A percentile compares a stretch with the other conserved stretches of the same genome.
Evolutionary conservation across 2,797 vertebrate species (phyloP).

Genomic region (Megalops cyprinoides): DNA sequence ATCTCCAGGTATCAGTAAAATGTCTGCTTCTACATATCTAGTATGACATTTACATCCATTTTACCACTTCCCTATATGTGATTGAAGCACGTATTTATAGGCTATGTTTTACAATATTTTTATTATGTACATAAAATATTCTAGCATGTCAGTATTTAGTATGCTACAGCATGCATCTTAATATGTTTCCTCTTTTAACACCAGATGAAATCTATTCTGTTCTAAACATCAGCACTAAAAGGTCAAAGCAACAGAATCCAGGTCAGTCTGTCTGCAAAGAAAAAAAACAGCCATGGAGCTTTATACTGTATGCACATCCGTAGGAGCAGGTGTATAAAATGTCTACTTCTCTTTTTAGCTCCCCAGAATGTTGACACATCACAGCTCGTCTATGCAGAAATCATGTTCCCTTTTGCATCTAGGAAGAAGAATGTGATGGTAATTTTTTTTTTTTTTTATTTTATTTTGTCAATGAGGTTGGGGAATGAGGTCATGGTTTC

Average conservation of each 20-base stretch:
- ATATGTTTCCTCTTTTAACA: background rate
- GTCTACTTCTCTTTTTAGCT: background rate
- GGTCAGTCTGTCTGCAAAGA: background rate
- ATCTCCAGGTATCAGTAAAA: background rate
- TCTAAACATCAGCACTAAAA: background rate
- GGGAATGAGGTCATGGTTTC: background rate
- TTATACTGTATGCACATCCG: background rate
- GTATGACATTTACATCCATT: too few relatives aligned
- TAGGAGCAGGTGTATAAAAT: background rate
- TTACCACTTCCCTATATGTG: too few relatives aligned
- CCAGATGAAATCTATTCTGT: background rate
- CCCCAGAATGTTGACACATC: background rate
- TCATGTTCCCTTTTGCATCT: background rate
- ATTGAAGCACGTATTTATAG: too few relatives aligned
- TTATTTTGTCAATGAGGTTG: background rate
- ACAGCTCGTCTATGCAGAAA: constrained; percentile 1
- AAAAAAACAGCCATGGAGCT: background rate
- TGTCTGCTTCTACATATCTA: too few relatives aligned
- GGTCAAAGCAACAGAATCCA: background rate
- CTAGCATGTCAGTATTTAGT: background rate
- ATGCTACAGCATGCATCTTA: background rate
- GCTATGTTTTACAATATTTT: too few relatives aligned
- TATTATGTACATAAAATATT: background rate
- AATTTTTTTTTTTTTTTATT: background rate
- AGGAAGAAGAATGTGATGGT: constrained; percentile 4